Base-by-base conservation (phyloP, 1,140 invertebrate species). In the Mizuhopecten yessoensis region DNA sequence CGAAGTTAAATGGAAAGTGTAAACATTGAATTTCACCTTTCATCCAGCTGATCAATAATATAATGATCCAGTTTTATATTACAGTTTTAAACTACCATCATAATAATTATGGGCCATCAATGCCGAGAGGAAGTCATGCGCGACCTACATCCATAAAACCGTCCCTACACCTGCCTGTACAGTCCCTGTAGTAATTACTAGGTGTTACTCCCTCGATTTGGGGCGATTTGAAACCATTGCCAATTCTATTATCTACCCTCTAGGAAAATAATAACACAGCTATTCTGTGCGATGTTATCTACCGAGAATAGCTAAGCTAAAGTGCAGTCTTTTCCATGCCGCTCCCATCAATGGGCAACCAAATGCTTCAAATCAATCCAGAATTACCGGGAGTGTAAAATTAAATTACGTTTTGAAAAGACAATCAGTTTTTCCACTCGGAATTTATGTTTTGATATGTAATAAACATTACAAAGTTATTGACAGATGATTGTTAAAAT, bases 51-150 rank as follows among this genome's bases (percentile, higher is more conserved):
- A 75, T 75, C 57, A 75, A 75, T 75, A 75, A 75, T 75, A 75
- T 75, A 75, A 75, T 75, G 57, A 75, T 75, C 57, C 33, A 23
- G 42, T 90, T 90, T 90, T 90, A 90, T 87, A 87, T 87, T 42
- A 42, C 87, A 42, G 87, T 57, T 90, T 87, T 87, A 45, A 57
- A 45, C 87, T 87, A 88, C 87, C 90, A 90, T 90, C 90, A 57
- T 87, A 87, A 90, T 86, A 90, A 92, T 92, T 86, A 89, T 39
- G 90, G 86, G 88, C 89, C 90, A 92, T 92, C 89, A 92, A 90
- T 92, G 92, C 90, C 90, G 91, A 86, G 23, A 42, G 29, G 87
- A 90, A 91, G 87, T 92, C 49, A 88, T 90, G 91, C 91, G 57
- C 33, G 87, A 49, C 91, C 88, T 89, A 87, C 88, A 90, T 90